phyloP scores from a whole-genome alignment of 2,113 vertebrate genomes.

The Asarcornis scutulata region DNA sequence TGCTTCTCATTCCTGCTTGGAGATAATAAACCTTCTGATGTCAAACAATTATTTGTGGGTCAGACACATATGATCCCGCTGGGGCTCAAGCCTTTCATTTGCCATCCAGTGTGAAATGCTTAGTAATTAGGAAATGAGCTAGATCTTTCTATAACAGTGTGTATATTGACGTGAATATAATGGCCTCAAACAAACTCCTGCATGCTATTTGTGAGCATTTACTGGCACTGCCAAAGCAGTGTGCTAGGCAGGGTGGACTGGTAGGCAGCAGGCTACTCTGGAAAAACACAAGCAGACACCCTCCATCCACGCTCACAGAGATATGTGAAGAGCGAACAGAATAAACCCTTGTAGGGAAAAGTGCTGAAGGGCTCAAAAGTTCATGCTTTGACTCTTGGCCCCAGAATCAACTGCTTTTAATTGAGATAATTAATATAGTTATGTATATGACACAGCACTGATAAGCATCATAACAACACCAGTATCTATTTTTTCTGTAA shows the following conservation, averaged over 20 bases:
- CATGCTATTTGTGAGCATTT: neutral
- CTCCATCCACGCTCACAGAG: neutral
- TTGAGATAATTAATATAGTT: neutral
- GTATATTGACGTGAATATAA: neutral
- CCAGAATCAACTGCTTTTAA: neutral
- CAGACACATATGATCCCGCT: slow-evolving; percentile 16
- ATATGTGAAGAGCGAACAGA: neutral
- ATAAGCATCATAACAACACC: neutral
- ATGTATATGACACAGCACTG: neutral
- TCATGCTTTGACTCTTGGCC: neutral
- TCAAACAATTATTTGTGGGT: slow-evolving; percentile 51
- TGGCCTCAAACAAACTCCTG: neutral
- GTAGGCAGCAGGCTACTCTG: neutral
- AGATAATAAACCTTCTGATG: slow-evolving; percentile 69
- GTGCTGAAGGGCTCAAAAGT: neutral
- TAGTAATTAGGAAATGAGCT: slow-evolving; percentile 14
- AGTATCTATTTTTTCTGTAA: neutral
- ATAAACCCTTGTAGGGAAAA: neutral
- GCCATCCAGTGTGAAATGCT: neutral
- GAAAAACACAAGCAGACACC: neutral
- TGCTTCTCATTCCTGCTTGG: slow-evolving; percentile 18
- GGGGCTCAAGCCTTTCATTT: slow-evolving; percentile 18
- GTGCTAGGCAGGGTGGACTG: neutral
- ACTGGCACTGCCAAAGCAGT: neutral
- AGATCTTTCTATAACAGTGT: neutral